phyloP scores from a whole-genome alignment of 2,888 invertebrate genomes.

The Rhagium mordax region DNA sequence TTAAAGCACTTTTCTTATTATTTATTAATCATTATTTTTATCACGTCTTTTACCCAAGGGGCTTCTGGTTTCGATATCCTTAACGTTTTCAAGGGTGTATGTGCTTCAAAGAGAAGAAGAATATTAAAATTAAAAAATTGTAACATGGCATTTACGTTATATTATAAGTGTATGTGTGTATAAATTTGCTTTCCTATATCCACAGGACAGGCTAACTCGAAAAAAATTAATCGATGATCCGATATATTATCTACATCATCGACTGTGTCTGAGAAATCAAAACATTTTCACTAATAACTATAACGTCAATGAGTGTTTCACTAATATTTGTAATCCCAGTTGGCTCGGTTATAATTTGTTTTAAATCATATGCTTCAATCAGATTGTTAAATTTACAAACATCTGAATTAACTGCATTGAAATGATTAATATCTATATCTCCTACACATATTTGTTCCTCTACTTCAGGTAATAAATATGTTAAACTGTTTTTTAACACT shows the following conservation, averaged over 20 bases:
- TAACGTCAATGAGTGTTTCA: neutral
- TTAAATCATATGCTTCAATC: neutral
- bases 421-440: neutral
- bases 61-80: no score
- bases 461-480: no score
- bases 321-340: neutral
- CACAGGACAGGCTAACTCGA: neutral
- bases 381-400: no score
- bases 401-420: neutral
- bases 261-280: neutral
- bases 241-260: neutral
- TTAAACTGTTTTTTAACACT: no score
- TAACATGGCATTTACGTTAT: no score
- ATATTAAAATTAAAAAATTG: no score
- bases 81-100: no score
- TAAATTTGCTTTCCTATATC: neutral
- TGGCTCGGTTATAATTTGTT: neutral
- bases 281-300: neutral
- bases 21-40: no score
- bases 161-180: neutral
- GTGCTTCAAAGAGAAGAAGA: no score
- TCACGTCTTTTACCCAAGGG: no score
- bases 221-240: neutral
- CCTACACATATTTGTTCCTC: no score
- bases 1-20: no score